Evolutionary conservation across 2,113 vertebrate genomes (phyloP), one percentile per base, ranked within the genome.

Genomic region (Psittacus erithacus): DNA sequence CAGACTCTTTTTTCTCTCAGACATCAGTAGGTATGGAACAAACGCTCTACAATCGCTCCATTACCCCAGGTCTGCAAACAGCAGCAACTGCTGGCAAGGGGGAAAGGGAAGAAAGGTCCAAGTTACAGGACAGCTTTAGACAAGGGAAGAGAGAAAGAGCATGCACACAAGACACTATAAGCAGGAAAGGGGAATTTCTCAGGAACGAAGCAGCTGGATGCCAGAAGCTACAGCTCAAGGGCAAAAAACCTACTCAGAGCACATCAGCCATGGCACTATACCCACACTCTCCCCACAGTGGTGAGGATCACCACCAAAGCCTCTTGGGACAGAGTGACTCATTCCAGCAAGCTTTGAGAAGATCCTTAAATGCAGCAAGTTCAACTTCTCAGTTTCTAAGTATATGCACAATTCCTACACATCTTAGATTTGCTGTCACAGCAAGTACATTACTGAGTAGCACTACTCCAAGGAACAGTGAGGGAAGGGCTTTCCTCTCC

Each of bases 11-110:
- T 38, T 87, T 76, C 88, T 92, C 18, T 67, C 85, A 93, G 87
- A 89, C 70, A 68, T 18, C 86, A 93, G 91, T n/a, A 97, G 91
- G 79, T 94, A 57, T 22, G 50, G 44, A 96, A 96, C 52, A 7
- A 12, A 13, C 2, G 6, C 67, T 89, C 80, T 67, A 46, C 16
- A 28, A 46, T 95, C 7, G 5, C 69, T 64, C 27, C 68, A 70
- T 71, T 81, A 96, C 62, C 91, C 85, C 23, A 2, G 67, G 60
- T 78, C 82, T 88, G 80, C 39, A 95, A 86, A 93, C 41, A 88
- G 77, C 92, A 77, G 75, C 33, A 33, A 57, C 11, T 2, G 0
- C 22, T 15, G 43, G 16, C 5, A 9, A 47, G 3, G 8, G 22
- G 29, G 41, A n/a, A 79, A 88, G 77, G 35, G 43, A 87, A 84